Evolutionary conservation across 2,888 invertebrate genomes (phyloP).

Genomic region (Polydrusus cervinus): DNA sequence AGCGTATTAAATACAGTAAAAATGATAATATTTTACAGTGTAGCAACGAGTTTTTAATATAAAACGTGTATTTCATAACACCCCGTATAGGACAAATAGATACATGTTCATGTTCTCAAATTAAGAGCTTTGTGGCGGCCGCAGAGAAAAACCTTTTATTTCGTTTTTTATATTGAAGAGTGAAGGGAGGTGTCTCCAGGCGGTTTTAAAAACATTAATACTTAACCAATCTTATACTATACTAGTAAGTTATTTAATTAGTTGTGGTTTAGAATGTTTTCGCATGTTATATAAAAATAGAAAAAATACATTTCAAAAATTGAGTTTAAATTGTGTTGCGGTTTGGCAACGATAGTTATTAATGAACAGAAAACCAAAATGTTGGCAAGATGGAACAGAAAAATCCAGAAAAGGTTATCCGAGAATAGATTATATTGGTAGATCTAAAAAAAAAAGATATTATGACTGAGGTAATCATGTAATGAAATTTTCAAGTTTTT

Average conservation of each 20-base stretch:
- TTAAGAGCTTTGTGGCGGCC: too few relatives aligned
- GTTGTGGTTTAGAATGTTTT: neutral
- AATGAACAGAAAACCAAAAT: neutral
- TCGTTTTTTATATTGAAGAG: too few relatives aligned
- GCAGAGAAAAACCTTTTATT: too few relatives aligned
- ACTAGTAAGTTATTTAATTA: neutral
- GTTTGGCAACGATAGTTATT: conserved; percentile 8
- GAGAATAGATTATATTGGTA: neutral
- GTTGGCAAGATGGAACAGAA: neutral
- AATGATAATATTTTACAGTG: too few relatives aligned
- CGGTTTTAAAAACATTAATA: too few relatives aligned
- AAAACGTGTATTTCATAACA: too few relatives aligned
- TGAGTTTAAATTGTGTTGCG: neutral
- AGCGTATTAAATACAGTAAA: too few relatives aligned
- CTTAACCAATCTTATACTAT: too few relatives aligned
- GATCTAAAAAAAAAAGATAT: neutral
- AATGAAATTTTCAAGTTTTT: neutral
- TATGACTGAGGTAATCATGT: neutral
- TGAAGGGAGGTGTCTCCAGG: too few relatives aligned
- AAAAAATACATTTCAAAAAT: conserved; percentile 11
- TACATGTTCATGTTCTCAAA: too few relatives aligned
- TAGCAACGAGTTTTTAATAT: too few relatives aligned
- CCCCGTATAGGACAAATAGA: too few relatives aligned
- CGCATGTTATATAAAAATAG: neutral
- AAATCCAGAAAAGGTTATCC: neutral